Base-by-base conservation (phyloP, 2,113 vertebrate species). In the Pagrus major region DNA sequence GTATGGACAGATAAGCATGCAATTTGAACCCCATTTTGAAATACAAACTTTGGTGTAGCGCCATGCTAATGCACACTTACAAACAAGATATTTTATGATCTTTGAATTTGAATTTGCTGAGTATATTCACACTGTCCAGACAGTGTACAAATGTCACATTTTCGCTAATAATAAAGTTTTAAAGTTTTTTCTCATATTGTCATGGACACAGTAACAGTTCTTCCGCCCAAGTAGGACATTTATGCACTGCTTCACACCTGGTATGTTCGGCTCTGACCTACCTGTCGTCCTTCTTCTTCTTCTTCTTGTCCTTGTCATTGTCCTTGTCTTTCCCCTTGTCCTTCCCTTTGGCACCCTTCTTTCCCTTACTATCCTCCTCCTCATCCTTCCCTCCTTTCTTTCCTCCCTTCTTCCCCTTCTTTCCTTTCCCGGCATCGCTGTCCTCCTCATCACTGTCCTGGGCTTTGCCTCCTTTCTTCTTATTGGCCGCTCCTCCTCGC, bases 201-300 rank as follows among this genome's bases (percentile, higher is more conserved):
- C 21, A 47, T 10, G 9, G 10, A 9, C 39, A 8, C 6, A 39
- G 9, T 39, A 11, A 35, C 33, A 35, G 33, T n/a, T n/a, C n/a
- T n/a, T n/a, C n/a, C n/a, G n/a, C n/a, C n/a, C n/a, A n/a, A n/a
- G n/a, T n/a, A n/a, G n/a, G n/a, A 35, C 33, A 35, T 35, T 3
- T 35, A 5, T 5, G 33, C 33, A 35, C 33, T 35, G 7, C 7
- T 5, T 5, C 33, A 35, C 33, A 35, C 33, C 33, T 35, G 3
- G 33, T 5, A 39, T 9, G 37, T 39, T 39, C 8, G 9, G 37
- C 18, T 74, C 8, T 60, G 1, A 1, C 63, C 2, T 88, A 95
- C 95, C 94, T 93, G 82, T 88, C 92, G 9, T 88, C 92, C 69
- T 95, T 95, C 71, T 93, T 94, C 47, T 94, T 85, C 1, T 93